Percentiles rank a stretch among this genome's conserved stretches.
Evolutionary conservation across 2,888 invertebrate genomes (phyloP).

Genomic region (Hypolimnas misippus): DNA sequence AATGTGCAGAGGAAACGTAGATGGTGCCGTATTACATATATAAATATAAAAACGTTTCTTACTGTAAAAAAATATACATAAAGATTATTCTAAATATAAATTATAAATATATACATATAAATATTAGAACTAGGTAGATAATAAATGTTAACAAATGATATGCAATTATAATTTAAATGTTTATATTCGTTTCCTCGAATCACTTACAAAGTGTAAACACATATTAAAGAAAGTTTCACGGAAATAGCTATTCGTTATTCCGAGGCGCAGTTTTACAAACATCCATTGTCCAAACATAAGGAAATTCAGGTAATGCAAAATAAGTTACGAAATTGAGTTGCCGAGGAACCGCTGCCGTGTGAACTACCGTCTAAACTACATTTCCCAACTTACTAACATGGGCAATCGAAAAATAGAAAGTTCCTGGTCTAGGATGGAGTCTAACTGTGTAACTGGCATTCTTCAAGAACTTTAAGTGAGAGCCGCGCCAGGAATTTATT

Average conservation of each 20-base stretch:
- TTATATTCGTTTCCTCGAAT: no score
- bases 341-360: conserved; percentile 59
- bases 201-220: not conserved
- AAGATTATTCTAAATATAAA: no score
- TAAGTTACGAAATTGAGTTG: conserved; percentile 71
- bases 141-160: no score
- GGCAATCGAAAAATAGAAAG: conserved; percentile 82
- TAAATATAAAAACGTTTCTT: no score
- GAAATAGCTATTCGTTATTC: not conserved
- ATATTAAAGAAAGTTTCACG: not conserved
- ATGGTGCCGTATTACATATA: no score
- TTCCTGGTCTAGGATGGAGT: conserved; percentile 65
- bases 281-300: conserved; percentile 49
- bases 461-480: conserved; percentile 72
- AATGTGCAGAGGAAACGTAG: no score
- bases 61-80: no score
- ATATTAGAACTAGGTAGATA: no score
- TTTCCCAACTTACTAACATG: conserved; percentile 77
- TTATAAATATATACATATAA: no score
- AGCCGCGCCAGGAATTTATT: conserved; percentile 68
- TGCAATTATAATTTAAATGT: no score
- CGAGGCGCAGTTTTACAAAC: conserved; percentile 36
- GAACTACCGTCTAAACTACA: conserved; percentile 72
- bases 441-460: conserved; percentile 79
- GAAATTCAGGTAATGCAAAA: conserved; percentile 63